Evolutionary conservation across 2,888 invertebrate species (phyloP).

Genomic region (Margaritifera margaritifera): DNA sequence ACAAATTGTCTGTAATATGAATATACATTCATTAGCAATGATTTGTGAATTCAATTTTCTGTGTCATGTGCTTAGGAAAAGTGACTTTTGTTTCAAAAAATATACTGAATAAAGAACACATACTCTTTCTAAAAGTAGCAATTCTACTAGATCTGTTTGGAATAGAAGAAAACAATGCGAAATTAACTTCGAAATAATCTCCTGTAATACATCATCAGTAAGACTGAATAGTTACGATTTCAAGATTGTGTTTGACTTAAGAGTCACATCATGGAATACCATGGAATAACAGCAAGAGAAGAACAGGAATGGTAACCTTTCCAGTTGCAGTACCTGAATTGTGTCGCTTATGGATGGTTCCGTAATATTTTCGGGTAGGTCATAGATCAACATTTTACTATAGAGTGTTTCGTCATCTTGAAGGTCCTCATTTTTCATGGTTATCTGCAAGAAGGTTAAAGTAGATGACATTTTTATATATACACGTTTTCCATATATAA

Average conservation of each 20-base stretch:
- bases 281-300: background rate
- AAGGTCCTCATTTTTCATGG: conserved; percentile 81
- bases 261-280: background rate
- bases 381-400: conserved; percentile 84
- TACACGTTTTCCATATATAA: background rate
- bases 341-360: conserved; percentile 15
- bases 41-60: no score
- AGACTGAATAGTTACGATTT: background rate
- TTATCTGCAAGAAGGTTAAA: conserved; percentile 77
- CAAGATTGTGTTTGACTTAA: background rate
- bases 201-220: no score
- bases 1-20: no score
- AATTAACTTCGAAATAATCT: no score
- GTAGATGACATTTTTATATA: background rate
- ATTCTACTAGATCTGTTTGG: no score
- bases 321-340: conserved; percentile 12
- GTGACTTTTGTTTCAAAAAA: no score
- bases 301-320: background rate
- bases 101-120: no score
- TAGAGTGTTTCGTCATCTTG: conserved; percentile 94
- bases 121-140: no score
- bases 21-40: no score
- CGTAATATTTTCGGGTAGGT: conserved; percentile 82
- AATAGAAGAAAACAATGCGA: no score
- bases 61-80: no score